Evolutionary conservation across 2,113 vertebrate genomes (phyloP), one percentile per base, ranked within the genome.

Genomic region (Dinomys branickii): DNA sequence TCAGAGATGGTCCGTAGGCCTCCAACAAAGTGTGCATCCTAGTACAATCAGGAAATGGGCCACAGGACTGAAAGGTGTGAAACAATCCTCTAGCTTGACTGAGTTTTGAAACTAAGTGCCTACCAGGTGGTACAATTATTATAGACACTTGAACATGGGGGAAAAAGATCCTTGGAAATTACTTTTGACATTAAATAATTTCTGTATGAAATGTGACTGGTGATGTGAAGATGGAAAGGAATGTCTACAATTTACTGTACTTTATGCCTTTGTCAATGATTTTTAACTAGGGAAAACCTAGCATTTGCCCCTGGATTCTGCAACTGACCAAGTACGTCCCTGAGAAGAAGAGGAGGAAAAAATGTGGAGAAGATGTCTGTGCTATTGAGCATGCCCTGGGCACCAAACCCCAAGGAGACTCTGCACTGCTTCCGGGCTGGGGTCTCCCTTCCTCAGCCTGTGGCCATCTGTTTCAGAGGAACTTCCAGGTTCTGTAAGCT

Each of bases 101-200:
- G 58, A 65, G 65, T 20, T 30, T 24, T 83, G 28, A 95, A 78
- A 63, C 14, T 3, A 1, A 82, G 77, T 8, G 30, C 20, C 80
- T 65, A 52, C 20, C 12, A 50, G 2, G 20, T 50, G 16, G 30
- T 63, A 52, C 22, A 80, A 26, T 5, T 75, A 24, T 61, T 41
- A 85, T 2, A 19, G 22, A 69, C 65, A 24, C n/a, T 14, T 52
- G 20, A 73, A 71, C 78, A 6, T n/a, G 13, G 54, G 54, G 19
- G 9, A 73, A 38, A 89, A 78, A 22, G 50, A 5, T 35, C 3
- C 44, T 65, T 88, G 24, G n/a, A 90, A 88, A 52, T 65, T 26
- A 84, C 63, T 63, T 95, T 92, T 52, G 63, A 54, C n/a, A 69
- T 82, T 22, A 93, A 67, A 22, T 78, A 73, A 67, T 86, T 50